Percentiles rank a stretch among this genome's conserved stretches.
These are phyloP conservation scores for Phymanthus crucifer DNA, from an alignment of 92 coral and sea anemone genomes.

Conservation along the genomic window DNA sequence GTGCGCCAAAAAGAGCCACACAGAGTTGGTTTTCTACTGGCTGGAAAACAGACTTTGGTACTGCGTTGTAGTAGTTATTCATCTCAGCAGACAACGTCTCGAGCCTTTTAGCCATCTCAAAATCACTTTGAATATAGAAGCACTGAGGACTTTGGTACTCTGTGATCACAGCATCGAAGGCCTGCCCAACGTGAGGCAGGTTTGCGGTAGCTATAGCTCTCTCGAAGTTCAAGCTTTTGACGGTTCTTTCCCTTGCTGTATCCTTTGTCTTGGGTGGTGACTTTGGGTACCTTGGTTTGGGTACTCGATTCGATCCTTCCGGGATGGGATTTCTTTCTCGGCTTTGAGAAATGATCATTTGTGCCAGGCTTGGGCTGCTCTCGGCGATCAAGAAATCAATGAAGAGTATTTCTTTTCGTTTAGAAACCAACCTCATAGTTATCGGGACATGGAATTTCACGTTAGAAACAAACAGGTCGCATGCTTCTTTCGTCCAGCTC, in stretches of 20 bases:
- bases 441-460: constrained; percentile 29
- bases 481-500: constrained; percentile 51
- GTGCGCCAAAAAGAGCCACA: constrained; percentile 62
- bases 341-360: constrained; percentile 23
- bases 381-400: constrained; percentile 26
- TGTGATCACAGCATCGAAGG: constrained; percentile 65
- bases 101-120: constrained; percentile 36
- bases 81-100: constrained; percentile 33
- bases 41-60: constrained; percentile 7
- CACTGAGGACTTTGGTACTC: constrained; percentile 58
- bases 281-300: not conserved
- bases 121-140: constrained; percentile 58
- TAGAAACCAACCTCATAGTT: constrained; percentile 15
- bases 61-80: constrained; percentile 51
- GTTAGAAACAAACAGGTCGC: constrained; percentile 39
- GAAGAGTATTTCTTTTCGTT: constrained; percentile 23
- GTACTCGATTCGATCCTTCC: not conserved
- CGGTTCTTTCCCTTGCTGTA: not conserved
- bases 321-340: not conserved
- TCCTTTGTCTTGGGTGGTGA: not conserved
- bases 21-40: constrained; percentile 55
- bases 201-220: not conserved
- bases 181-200: constrained; percentile 15
- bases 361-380: constrained; percentile 12
- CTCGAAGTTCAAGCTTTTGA: not conserved